Evolutionary conservation across 2,888 invertebrate genomes (phyloP), one percentile per base, ranked within the genome.

Genomic region (Imbricaverruca yamaguchii): DNA sequence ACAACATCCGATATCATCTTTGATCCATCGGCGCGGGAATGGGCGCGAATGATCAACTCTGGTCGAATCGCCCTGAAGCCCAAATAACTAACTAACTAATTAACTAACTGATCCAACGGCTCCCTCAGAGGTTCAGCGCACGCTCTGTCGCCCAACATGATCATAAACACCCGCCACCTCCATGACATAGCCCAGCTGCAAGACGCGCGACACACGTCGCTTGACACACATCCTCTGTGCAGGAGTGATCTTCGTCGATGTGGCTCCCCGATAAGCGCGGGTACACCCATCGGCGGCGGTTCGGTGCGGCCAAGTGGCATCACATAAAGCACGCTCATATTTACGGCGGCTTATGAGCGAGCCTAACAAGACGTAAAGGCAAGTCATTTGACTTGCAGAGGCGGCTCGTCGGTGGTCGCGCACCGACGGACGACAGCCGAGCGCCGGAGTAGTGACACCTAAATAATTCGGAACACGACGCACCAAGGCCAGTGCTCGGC

Each of bases 291-390:
- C 9, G n/a, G n/a, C 23, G 18, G 8, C 23, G 18, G n/a, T 23
- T 0, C 23, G 3, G 65, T 18, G 59, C 65, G 65, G 53, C 53
- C 74, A 23, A 18, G 74, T 9, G 11, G 53, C 74, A 25, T 21
- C 39, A 25, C 74, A 74, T 25, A 74, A 74, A 53, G 53, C 74
- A 39, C 53, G 18, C 11, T 9, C 18, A 10, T 53, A 74, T 74
- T 74, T 74, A 74, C 53, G 74, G 8, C 18, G 18, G 74, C 74
- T 74, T 53, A 74, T 74, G 74, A 74, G 53, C 74, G 53, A 7
- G 74, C 53, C 74, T 74, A 74, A 74, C 74, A 74, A 53, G 74
- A 39, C 74, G 74, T 74, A 9, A 21, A 39, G 74, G 15, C 8
- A 18, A 53, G 18, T 53, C 53, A 74, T 74, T 53, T 67, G 53